Base-by-base conservation (phyloP, 2,888 invertebrate genomes). In the Spialia ferax region DNA sequence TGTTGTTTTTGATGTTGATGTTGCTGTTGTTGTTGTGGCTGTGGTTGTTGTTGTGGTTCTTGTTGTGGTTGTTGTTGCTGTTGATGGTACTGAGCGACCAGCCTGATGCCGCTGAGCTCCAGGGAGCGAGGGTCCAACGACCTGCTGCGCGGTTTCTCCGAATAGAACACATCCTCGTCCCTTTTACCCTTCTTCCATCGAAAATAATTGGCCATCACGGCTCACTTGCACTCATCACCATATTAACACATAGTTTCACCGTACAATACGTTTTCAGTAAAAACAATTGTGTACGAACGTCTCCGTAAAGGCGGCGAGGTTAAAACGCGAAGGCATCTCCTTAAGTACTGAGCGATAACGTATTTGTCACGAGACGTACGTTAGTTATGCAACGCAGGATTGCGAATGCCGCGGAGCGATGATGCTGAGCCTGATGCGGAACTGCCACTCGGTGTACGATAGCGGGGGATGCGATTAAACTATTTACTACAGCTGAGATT, bases 51-150 rank as follows among this genome's bases (percentile, higher is more conserved):
- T 15, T 42, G n/a, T 35, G 0, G 32, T 42, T 42, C 15, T 42
- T 42, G 42, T 42, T 5, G 42, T 15, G 8, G 42, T 15, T 79
- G 78, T 56, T 79, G 78, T 66, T 83, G 81, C 63, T 87, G 86
- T 62, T 87, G 82, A 61, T 83, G 79, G 8, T 94, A 89, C 76
- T 95, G 95, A 11, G 96, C 89, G 63, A 96, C 93, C 50, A 95
- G 83, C 63, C 94, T 93, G 71, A 96, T 94, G 38, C 96, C 97
- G 69, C 96, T 96, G 65, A 95, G 90, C 80, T 96, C 96, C 79
- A 97, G 87, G 8, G 96, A 95, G 72, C 96, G 95, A 29, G 96
- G 95, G 84, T 97, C 97, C 84, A 97, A 86, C 0, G 97, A 97
- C 70, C 96, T 94, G 84, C 96, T 97, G 63, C 97, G 94, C 10